Evolutionary conservation across 2,797 vertebrate genomes (phyloP).

Genomic region (Avahi laniger): DNA sequence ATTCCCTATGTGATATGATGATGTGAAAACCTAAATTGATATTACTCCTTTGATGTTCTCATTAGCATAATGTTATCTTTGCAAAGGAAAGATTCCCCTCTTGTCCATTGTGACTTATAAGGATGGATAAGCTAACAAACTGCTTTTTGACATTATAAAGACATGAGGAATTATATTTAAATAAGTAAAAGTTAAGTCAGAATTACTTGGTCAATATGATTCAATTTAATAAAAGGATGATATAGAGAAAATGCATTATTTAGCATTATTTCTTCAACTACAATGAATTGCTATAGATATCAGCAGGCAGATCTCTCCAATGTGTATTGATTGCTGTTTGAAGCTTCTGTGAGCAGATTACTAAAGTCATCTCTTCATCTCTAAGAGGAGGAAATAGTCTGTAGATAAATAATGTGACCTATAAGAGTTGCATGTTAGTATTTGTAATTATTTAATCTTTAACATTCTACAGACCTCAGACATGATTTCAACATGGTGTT

Average conservation of each 20-base stretch:
- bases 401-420: slow-evolving; percentile 76
- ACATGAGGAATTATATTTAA: slow-evolving; percentile 52
- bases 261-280: slow-evolving; percentile 68
- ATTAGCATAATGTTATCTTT: background rate
- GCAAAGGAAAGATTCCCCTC: slow-evolving; percentile 5
- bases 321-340: slow-evolving; percentile 67
- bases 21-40: slow-evolving; percentile 25
- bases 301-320: slow-evolving; percentile 63
- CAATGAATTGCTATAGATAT: slow-evolving; percentile 69
- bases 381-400: slow-evolving; percentile 73
- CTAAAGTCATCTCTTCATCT: slow-evolving; percentile 73
- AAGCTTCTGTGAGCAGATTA: slow-evolving; percentile 78
- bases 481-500: slow-evolving; percentile 71
- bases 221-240: slow-evolving; percentile 52
- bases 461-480: slow-evolving; percentile 79
- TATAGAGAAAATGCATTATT: slow-evolving; percentile 64
- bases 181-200: slow-evolving; percentile 37
- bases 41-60: slow-evolving; percentile 1
- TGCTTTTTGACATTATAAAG: slow-evolving; percentile 66
- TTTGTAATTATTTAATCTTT: slow-evolving; percentile 76
- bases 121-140: slow-evolving; percentile 15
- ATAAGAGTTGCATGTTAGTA: slow-evolving; percentile 81
- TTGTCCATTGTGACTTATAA: slow-evolving; percentile 65
- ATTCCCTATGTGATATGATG: background rate
- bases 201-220: slow-evolving; percentile 59